A percentile compares a stretch with the other conserved stretches of the same genome.
Evolutionary conservation across 2,113 vertebrate species (phyloP).

Genomic region (Cebus imitator): DNA sequence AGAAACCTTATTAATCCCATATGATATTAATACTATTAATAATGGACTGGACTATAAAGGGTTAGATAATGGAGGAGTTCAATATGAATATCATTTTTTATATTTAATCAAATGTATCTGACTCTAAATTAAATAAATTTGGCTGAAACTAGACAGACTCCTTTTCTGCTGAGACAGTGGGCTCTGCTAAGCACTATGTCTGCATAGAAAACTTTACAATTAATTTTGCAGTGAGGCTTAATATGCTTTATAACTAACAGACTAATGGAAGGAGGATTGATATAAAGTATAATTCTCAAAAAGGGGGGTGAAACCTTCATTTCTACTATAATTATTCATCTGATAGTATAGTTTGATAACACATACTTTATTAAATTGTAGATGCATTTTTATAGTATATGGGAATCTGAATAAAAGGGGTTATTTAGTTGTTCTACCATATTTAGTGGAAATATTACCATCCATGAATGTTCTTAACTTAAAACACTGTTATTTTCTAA

Average conservation of each 20-base stretch:
- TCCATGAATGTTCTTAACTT: background rate
- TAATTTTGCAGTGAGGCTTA: conserved; percentile 50
- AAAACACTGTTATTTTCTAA: conserved; percentile 2
- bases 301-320: background rate
- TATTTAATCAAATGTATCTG: conserved; percentile 52
- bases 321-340: conserved; percentile 7
- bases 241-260: conserved; percentile 41
- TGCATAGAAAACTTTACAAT: background rate
- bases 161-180: background rate
- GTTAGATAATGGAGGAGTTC: conserved; percentile 19
- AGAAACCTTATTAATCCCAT: background rate
- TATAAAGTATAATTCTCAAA: conserved; percentile 37
- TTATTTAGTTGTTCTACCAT: background rate
- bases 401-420: background rate
- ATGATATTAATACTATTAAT: conserved; percentile 19
- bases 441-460: conserved; percentile 1
- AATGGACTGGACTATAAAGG: conserved; percentile 41
- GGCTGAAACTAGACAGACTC: conserved; percentile 33
- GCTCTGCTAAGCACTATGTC: background rate
- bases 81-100: background rate
- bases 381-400: background rate
- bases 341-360: background rate
- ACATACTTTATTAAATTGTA: conserved; percentile 24
- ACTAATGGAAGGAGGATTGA: conserved; percentile 10
- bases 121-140: conserved; percentile 54